These are phyloP conservation scores for Druon quercuslanigerum DNA, from an alignment of 1,140 invertebrate genomes.

Conservation along the genomic window DNA sequence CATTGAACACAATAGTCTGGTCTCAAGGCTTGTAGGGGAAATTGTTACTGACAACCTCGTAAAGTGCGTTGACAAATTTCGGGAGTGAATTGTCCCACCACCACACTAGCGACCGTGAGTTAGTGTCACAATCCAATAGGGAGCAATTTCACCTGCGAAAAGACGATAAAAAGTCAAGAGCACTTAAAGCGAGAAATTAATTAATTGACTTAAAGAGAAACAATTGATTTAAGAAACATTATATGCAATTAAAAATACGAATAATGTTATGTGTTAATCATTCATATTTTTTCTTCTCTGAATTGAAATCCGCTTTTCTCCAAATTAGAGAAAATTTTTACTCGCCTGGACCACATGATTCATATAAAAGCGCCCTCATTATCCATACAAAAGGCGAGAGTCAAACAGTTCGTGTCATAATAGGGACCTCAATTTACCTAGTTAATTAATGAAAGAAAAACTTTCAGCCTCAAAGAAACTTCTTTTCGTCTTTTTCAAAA, in stretches of 20 bases:
- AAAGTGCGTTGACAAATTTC: conserved; percentile 56
- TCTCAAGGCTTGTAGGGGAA: conserved; percentile 44
- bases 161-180: background rate
- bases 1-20: conserved; percentile 28
- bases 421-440: conserved; percentile 13
- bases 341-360: background rate
- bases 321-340: too few relatives aligned
- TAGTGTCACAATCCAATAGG: conserved; percentile 17
- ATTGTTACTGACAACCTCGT: conserved; percentile 51
- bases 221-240: background rate
- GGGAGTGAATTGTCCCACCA: conserved; percentile 48
- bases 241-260: too few relatives aligned
- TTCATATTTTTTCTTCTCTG: background rate
- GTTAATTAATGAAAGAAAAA: conserved; percentile 11
- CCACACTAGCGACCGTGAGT: background rate
- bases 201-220: background rate
- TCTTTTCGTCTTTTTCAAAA: background rate
- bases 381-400: background rate
- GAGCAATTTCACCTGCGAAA: background rate
- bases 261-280: too few relatives aligned
- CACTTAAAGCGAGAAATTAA: background rate
- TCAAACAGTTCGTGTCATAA: background rate
- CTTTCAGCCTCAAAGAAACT: background rate
- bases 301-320: too few relatives aligned
- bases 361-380: conserved; percentile 1